These are phyloP conservation scores for Slavum lentiscoides DNA, from an alignment of 2,888 invertebrate species.

Conservation along the genomic window DNA sequence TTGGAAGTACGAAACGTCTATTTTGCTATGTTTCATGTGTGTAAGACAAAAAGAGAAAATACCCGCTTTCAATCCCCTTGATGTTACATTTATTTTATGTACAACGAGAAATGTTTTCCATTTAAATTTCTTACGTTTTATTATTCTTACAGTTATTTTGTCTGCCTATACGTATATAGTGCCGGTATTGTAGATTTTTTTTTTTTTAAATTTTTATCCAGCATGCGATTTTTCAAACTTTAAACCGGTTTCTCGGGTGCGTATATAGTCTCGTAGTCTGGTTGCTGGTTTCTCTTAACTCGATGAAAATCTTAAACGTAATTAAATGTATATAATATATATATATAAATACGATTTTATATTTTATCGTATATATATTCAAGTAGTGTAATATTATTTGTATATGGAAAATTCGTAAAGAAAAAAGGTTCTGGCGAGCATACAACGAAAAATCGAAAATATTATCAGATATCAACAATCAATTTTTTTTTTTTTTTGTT, in stretches of 20 bases:
- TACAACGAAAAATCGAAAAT: too few relatives aligned
- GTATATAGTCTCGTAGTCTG: background rate
- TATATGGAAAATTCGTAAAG: too few relatives aligned
- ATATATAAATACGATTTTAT: background rate
- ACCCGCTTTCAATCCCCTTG: too few relatives aligned
- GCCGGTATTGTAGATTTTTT: background rate
- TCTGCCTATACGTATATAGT: background rate
- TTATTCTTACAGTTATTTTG: constrained; percentile 17
- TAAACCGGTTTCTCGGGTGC: constrained; percentile 34
- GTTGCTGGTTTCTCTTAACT: background rate
- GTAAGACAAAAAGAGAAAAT: too few relatives aligned
- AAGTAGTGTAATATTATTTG: too few relatives aligned
- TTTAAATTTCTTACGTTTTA: constrained; percentile 9
- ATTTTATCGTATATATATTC: too few relatives aligned
- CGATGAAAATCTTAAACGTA: background rate
- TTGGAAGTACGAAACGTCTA: too few relatives aligned
- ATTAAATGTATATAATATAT: background rate
- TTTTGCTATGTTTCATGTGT: too few relatives aligned
- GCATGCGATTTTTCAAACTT: constrained; percentile 26
- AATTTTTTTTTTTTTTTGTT: too few relatives aligned
- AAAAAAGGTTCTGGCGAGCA: too few relatives aligned
- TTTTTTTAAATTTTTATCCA: too few relatives aligned
- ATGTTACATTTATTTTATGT: background rate
- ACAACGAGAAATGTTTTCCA: constrained; percentile 4
- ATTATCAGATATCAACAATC: too few relatives aligned